A percentile compares a stretch with the other conserved stretches of the same genome.
phyloP scores from a whole-genome alignment of 1,140 invertebrate genomes.

The Maconellicoccus hirsutus region DNA sequence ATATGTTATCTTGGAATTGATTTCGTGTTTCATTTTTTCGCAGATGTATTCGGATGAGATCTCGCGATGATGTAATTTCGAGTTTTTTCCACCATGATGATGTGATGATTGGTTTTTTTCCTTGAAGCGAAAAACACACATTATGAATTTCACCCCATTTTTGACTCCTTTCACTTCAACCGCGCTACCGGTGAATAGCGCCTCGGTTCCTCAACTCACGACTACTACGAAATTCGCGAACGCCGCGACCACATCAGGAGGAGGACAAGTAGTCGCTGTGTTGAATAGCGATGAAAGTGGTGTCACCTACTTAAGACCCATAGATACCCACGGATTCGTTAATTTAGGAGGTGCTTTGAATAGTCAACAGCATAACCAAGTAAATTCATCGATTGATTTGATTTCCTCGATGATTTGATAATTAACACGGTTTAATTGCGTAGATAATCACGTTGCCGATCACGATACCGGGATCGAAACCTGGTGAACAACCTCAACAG shows the following conservation, averaged over 20 bases:
- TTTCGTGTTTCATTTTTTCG: no score
- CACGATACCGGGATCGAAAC: conserved; percentile 56
- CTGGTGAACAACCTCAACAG: conserved; percentile 43
- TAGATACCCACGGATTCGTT: conserved; percentile 44
- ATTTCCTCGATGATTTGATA: neutral
- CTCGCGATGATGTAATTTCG: no score
- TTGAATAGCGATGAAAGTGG: conserved; percentile 51
- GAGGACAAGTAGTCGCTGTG: conserved; percentile 42
- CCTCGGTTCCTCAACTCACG: conserved; percentile 51
- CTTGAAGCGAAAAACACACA: conserved; percentile 25
- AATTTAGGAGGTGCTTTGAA: conserved; percentile 28
- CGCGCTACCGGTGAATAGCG: conserved; percentile 28
- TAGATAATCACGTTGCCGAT: conserved; percentile 61
- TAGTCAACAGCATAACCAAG: conserved; percentile 30
- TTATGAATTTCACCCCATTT: conserved; percentile 60
- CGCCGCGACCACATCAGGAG: conserved; percentile 41
- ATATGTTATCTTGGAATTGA: no score
- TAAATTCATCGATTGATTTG: conserved; percentile 24
- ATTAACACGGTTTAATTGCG: neutral
- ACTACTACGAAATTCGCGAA: conserved; percentile 52
- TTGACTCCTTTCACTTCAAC: conserved; percentile 44
- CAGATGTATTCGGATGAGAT: no score
- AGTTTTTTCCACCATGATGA: neutral
- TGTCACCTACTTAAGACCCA: conserved; percentile 57
- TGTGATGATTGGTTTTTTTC: no score